Base-by-base conservation (phyloP, 2,888 invertebrate genomes). In the Crossocerus cetratus region DNA sequence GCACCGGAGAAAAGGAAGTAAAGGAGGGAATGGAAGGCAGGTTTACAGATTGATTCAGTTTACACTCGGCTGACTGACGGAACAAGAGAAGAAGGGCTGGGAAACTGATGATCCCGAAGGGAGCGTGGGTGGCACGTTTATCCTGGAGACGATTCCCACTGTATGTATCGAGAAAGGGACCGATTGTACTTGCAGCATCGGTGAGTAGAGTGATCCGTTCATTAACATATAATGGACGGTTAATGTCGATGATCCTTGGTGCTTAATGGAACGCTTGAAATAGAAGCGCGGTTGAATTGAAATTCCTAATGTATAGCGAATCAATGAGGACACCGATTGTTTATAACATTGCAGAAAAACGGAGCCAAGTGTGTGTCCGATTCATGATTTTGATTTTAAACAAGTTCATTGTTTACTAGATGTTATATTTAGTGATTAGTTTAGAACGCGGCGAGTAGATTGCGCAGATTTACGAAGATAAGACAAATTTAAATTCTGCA, bases 21-120 rank as follows among this genome's bases (percentile, higher is more conserved):
- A 74, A 32, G 69, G 70, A 77, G 79, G 80, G 80, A 77, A 80
- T 76, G 76, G 42, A 77, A 69, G 66, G 77, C 76, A 80, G 81
- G 81, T 79, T 83, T 84, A 80, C 81, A 69, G 81, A 85, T 86
- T 84, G 84, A 86, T 86, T 82, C 84, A 84, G 86, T 86, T 86
- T 86, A 86, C 85, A 84, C 86, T 85, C 81, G 77, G 72, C 81
- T 80, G 82, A 76, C 84, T 83, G 83, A 74, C 79, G 65, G 70
- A 75, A 70, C 74, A 49, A 59, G 53, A 67, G 67, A 56, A 67
- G 44, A 61, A 69, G 45, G 44, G 61, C 64, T 16, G 43, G 14
- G 57, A 59, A 45, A 16, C 18, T 14, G 45, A 32, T 21, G 18
- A 58, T 63, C 44, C 18, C 66, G 58, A 74, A 69, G 76, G 72